Conservation (phyloP, 2,888 invertebrate genomes). For the Steromphala cineraria region DNA sequence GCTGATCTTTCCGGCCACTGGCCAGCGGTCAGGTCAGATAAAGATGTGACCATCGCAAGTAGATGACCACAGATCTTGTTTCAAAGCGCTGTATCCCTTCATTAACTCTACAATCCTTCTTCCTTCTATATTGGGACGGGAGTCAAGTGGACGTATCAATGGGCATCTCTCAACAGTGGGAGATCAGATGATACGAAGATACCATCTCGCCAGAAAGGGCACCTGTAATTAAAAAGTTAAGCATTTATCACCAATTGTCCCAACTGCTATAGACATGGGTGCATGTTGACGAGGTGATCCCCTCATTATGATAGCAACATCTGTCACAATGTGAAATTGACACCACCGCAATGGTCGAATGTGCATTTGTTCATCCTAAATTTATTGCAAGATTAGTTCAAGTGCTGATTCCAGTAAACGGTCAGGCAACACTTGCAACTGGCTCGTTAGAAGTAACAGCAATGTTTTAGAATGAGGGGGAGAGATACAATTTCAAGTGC, state of each 20-base stretch:
- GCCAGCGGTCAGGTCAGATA: too few species aligned
- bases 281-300: neutral
- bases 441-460: too few species aligned
- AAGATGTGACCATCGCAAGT: too few species aligned
- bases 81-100: neutral
- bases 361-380: neutral
- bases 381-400: neutral
- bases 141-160: too few species aligned
- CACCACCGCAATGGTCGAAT: neutral
- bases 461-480: too few species aligned
- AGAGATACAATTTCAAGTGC: neutral
- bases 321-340: neutral
- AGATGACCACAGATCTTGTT: neutral
- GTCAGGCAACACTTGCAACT: neutral
- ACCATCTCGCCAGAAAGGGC: neutral
- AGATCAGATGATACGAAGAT: too few species aligned
- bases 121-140: too few species aligned
- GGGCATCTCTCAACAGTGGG: too few species aligned
- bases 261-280: neutral
- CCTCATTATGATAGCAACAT: neutral
- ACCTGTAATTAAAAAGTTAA: neutral
- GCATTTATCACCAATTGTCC: conserved; percentile 13
- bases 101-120: neutral
- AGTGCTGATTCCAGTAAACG: neutral
- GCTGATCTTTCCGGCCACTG: too few species aligned